Percentiles rank a stretch among this genome's conserved stretches.
These are phyloP conservation scores for Galeopterus variegatus DNA, from an alignment of 2,113 vertebrate genomes.

Conservation along the genomic window DNA sequence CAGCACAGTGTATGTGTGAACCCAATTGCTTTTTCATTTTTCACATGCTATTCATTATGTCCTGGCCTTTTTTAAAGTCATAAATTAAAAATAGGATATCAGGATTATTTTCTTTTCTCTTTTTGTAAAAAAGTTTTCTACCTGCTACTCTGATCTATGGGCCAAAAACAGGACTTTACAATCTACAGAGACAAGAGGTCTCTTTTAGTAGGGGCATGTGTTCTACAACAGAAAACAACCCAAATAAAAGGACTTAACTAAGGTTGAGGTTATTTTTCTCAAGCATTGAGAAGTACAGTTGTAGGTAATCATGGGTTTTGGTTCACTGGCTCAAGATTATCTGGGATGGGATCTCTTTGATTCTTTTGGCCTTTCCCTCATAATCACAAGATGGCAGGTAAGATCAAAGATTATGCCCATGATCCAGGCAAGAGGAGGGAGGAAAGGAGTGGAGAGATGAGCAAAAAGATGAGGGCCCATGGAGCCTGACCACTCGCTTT, in stretches of 20 bases:
- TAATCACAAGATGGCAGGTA: not conserved
- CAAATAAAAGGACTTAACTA: not conserved
- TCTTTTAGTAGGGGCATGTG: not conserved
- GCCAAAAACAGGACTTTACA: not conserved
- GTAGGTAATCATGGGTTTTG: not conserved
- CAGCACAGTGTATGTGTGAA: not conserved
- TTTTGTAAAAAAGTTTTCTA: not conserved
- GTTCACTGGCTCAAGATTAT: not conserved
- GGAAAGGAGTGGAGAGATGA: not conserved
- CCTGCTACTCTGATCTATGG: not conserved
- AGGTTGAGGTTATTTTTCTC: not conserved
- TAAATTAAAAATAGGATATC: slow-evolving; percentile 30
- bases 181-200: not conserved
- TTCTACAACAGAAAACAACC: not conserved
- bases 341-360: not conserved
- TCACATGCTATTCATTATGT: not conserved
- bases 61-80: not conserved
- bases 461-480: not conserved
- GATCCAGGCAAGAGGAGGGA: not conserved
- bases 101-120: not conserved
- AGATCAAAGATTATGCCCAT: not conserved
- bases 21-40: slow-evolving; percentile 75
- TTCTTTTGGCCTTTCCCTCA: not conserved
- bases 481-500: not conserved
- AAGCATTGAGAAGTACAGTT: not conserved